Base-by-base conservation (phyloP, 1,140 invertebrate genomes). In the Battus philenor region DNA sequence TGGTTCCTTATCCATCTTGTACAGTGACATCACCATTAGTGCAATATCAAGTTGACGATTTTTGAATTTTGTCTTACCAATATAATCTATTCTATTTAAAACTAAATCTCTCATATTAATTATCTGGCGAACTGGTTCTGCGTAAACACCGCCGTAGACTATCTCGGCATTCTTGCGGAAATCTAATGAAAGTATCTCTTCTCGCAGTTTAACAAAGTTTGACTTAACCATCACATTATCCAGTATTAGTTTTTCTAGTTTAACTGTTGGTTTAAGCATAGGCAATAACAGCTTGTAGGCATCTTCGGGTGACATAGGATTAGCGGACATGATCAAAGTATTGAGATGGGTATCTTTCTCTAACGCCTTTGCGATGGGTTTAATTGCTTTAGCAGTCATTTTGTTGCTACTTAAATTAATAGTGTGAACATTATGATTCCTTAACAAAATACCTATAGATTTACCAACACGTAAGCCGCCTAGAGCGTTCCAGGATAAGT, bases 271-370 rank as follows among this genome's bases (percentile, higher is more conserved):
- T 16, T 39, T 46, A 44, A 48, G 53, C 59, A 76, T 67, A 15
- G 44, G 44, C 22, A 36, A 26, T 12, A 76, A 34, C 7, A 62
- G 34, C 2, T 26, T 9, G 4, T 50, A 46, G 2, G 75, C 80
- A 47, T 86, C 74, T 3, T 70, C 51, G 1, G 77, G 63, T 10
- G 61, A 59, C 17, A 79, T 54, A 15, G 72, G 72, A 60, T 87
- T 87, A 38, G 50, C 75, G n/a, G 78, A 83, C 16, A 86, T 49
- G 62, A 83, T 63, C 17, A 86, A 50, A 11, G 58, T 69, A 8
- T 20, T 36, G 4, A 86, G 58, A 30, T 62, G 60, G 74, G 36
- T 60, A 67, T 22, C 50, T 58, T 10, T 36, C 11, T 17, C 1
- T 39, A 73, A 44, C 38, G 27, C 41, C 9, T 18, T 30, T 12